Evolutionary conservation across 1,140 invertebrate genomes (phyloP).

Genomic region (Pseudomyrmex gracilis): DNA sequence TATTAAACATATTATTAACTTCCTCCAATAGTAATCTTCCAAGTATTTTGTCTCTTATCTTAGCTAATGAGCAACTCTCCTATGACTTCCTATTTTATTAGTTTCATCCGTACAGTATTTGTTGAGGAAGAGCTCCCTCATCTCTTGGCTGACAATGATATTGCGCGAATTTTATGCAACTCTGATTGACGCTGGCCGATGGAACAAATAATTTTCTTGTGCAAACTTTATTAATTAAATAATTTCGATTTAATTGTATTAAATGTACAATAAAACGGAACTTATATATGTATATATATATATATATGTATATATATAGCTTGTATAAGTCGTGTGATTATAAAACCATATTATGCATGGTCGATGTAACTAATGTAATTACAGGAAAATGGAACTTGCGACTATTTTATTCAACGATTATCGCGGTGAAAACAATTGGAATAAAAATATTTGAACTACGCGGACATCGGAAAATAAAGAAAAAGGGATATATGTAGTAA

Average conservation of each 20-base stretch:
- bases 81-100: slow-evolving; percentile 47
- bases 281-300: not conserved
- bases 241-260: not conserved
- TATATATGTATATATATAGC: not conserved
- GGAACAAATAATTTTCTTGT: slow-evolving; percentile 24
- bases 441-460: not conserved
- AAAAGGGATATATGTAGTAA: slow-evolving; percentile 1
- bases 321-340: not conserved
- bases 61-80: slow-evolving; percentile 59
- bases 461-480: not conserved
- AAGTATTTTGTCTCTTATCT: slow-evolving; percentile 56
- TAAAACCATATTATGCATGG: not conserved
- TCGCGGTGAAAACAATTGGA: not conserved
- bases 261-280: not conserved
- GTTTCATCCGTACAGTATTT: slow-evolving; percentile 14
- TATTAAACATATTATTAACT: slow-evolving; percentile 47
- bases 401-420: not conserved
- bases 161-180: slow-evolving; percentile 40
- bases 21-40: not conserved
- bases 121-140: slow-evolving; percentile 6
- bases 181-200: slow-evolving; percentile 53
- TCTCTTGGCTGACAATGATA: slow-evolving; percentile 33
- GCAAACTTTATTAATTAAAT: slow-evolving; percentile 6
- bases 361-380: not conserved
- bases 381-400: not conserved